Base-by-base conservation (phyloP, 2,113 vertebrate species). In the Aptenodytes patagonicus region DNA sequence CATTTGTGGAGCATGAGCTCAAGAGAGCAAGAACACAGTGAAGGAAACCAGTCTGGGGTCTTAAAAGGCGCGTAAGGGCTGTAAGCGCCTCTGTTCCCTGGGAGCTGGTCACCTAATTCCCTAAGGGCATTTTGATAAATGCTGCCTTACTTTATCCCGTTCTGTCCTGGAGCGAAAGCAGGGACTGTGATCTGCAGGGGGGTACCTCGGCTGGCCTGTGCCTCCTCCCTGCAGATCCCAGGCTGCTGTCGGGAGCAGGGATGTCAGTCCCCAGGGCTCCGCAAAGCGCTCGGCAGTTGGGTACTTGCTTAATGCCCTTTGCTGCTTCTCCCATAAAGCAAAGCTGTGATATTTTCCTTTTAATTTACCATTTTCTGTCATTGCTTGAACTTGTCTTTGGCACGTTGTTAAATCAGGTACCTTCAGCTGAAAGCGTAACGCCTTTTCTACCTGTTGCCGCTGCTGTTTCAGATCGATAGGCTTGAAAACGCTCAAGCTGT, bases 101-200 rank as follows among this genome's bases (percentile, higher is more conserved):
- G 51, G 70, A 69, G 65, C 81, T 49, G 89, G 13, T 12, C 58
- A 46, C 58, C 71, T n/a, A 26, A 28, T 14, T 52, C 68, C 70
- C 28, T 11, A 1, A 0, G 13, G 64, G 18, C 6, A 0, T 5
- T 26, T 6, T 21, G 51, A 24, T 9, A 4, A 60, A 26, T 0
- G 29, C 80, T 38, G 68, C 83, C 24, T 22, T 11, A 1, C 47
- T 65, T 64, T 4, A 42, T 11, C 34, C 34, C 6, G 7, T 14
- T 46, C 64, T 44, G n/a, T 7, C 26, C 71, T 4, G 38, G 13
- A 19, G 49, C 29, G 31, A 19, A 54, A 42, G 83, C 46, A 4
- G 28, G 0, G 38, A 11, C 66, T 15, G 80, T 1, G 72, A 22
- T 1, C 58, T 2, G 32, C 29, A 2, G 12, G 38, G n/a, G n/a